Evolutionary conservation across 2,888 invertebrate species (phyloP), one percentile per base, ranked within the genome.

Genomic region (Heliothis peltigera): DNA sequence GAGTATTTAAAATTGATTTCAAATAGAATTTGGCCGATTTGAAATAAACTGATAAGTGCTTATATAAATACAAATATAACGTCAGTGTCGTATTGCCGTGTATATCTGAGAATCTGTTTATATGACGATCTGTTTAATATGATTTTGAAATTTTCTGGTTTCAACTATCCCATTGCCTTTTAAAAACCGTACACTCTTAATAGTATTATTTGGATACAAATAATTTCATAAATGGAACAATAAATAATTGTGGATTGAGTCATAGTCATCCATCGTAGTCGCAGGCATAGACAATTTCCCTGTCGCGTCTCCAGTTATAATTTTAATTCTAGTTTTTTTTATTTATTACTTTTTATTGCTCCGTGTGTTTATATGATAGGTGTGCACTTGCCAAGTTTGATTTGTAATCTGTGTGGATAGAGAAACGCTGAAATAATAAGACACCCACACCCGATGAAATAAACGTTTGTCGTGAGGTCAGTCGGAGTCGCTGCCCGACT

Each of bases 401-500:
- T 65, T 70, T 76, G 71, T 55, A 66, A 78, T 80, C 67, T 76
- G 75, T 72, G 62, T 62, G 54, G 46, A 61, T 58, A 58, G 74
- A 68, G 76, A 70, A 71, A 80, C 55, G 62, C 68, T 65, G 74
- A 76, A 70, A 72, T 72, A 63, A 75, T 69, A 69, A 75, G 69
- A 79, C 69, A 82, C 79, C 82, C 79, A 80, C 78, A 78, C 79
- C 79, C 77, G 75, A 75, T 66, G 72, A 82, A 78, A 81, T 81
- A 76, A 75, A 81, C 77, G 75, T 56, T 77, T 73, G 60, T 75
- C 82, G 83, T 82, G 81, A 83, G 89, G 92, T 96, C 95, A 96
- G 94, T 97, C 96, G 65, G 96, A 96, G 90, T 98, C 98, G 84
- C 97, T 97, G 86, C 97, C 98, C 43, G 98, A 97, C 94, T 98